Conservation (phyloP, 2,113 vertebrate species). For the Recurvirostra avosetta region DNA sequence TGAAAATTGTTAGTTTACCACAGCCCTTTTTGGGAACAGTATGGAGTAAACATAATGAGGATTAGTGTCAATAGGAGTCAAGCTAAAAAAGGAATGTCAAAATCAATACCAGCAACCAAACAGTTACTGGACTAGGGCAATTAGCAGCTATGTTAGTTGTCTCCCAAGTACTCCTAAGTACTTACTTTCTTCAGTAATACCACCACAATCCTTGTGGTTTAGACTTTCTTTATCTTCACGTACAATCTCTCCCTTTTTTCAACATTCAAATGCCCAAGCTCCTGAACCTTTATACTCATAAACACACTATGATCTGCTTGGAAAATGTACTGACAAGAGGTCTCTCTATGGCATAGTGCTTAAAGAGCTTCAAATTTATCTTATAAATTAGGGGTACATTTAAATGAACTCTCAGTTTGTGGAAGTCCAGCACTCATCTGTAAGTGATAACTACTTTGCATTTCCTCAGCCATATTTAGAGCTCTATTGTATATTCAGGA, state of each 20-base stretch:
- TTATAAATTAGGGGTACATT: neutral
- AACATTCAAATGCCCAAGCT: neutral
- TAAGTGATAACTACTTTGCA: neutral
- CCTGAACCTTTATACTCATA: neutral
- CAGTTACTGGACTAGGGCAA: neutral
- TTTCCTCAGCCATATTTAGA: neutral
- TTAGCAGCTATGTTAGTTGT: neutral
- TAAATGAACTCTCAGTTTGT: neutral
- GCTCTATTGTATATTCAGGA: neutral
- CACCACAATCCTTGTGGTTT: neutral
- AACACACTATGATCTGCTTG: neutral
- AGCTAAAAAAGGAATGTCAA: neutral
- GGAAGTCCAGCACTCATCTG: neutral
- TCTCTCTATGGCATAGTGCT: neutral
- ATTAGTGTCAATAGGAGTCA: neutral
- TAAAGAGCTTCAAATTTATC: neutral
- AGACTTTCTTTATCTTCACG: neutral
- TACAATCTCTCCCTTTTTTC: neutral
- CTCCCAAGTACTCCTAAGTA: neutral
- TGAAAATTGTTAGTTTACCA: neutral
- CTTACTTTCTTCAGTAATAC: neutral
- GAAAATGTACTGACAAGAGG: neutral
- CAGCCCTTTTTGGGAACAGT: neutral
- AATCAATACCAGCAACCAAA: neutral
- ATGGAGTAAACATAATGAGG: neutral